A percentile compares a stretch with the other conserved stretches of the same genome.
phyloP scores from a whole-genome alignment of 2,888 invertebrate species.

The Gryllus longicercus region DNA sequence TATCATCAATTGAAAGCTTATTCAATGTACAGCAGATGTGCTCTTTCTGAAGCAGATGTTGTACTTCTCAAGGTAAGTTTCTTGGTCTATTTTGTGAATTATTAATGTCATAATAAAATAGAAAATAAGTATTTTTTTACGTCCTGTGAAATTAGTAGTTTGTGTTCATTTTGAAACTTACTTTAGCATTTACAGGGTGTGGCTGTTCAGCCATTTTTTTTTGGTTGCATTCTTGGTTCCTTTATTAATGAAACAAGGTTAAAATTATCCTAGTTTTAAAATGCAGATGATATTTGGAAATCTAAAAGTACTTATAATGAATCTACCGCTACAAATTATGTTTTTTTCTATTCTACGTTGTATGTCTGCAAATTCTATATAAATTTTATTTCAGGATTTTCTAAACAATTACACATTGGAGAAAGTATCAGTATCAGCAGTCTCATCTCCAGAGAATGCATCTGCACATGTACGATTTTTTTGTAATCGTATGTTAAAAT shows the following conservation, averaged over 20 bases:
- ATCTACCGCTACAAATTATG: no score
- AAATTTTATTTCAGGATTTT: constrained; percentile 31
- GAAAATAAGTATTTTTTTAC: not conserved
- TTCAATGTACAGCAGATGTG: constrained; percentile 35
- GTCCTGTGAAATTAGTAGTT: not conserved
- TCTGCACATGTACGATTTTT: constrained; percentile 39
- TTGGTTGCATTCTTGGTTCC: not conserved
- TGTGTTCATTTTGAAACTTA: not conserved
- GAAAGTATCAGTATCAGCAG: constrained; percentile 19
- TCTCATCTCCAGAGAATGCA: constrained; percentile 20
- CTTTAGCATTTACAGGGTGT: no score
- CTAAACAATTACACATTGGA: constrained; percentile 29
- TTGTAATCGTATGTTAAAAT: constrained; percentile 42
- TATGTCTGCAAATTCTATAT: not conserved
- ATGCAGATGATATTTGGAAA: no score
- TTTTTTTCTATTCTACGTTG: no score
- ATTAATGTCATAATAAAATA: no score
- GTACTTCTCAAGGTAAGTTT: constrained; percentile 39
- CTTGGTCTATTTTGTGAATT: no score
- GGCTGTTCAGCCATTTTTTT: not conserved
- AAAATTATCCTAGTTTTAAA: no score
- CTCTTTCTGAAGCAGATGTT: constrained; percentile 38
- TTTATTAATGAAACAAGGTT: no score
- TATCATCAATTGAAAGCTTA: constrained; percentile 37
- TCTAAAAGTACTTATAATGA: no score